Conservation (phyloP, 1,140 invertebrate genomes). For the Pentalonia nigronervosa region DNA sequence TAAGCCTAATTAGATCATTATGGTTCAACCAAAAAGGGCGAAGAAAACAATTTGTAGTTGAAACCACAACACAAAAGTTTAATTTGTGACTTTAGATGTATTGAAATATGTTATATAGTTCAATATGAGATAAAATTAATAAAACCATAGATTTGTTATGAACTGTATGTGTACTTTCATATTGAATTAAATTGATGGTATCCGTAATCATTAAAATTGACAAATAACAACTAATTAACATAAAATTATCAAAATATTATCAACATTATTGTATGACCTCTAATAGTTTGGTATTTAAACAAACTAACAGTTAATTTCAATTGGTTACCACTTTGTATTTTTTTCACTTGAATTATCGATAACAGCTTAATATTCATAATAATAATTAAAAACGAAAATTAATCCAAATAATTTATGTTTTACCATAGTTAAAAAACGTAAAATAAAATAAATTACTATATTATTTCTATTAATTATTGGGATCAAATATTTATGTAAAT, state of each 20-base stretch:
- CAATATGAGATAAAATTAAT: background rate
- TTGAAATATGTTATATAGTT: background rate
- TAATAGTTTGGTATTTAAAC: background rate
- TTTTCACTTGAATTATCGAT: too few relatives aligned
- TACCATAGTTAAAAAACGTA: too few relatives aligned
- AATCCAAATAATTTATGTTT: too few relatives aligned
- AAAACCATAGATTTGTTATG: background rate
- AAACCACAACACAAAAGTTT: background rate
- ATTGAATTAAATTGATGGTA: background rate
- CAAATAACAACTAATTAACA: background rate
- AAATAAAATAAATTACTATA: too few relatives aligned
- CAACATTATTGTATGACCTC: background rate
- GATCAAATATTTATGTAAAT: too few relatives aligned
- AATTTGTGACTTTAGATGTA: background rate
- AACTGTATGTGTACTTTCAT: too few relatives aligned
- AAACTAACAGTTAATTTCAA: too few relatives aligned
- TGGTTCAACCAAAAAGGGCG: background rate
- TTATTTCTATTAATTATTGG: too few relatives aligned
- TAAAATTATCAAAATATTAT: background rate
- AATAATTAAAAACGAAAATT: too few relatives aligned
- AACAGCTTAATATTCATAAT: too few relatives aligned
- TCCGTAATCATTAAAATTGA: background rate
- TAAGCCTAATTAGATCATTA: background rate
- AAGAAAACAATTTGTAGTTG: background rate
- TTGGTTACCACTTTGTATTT: too few relatives aligned